Evolutionary conservation across 2,888 invertebrate genomes (phyloP).

Genomic region (Epirrhoe alternata): DNA sequence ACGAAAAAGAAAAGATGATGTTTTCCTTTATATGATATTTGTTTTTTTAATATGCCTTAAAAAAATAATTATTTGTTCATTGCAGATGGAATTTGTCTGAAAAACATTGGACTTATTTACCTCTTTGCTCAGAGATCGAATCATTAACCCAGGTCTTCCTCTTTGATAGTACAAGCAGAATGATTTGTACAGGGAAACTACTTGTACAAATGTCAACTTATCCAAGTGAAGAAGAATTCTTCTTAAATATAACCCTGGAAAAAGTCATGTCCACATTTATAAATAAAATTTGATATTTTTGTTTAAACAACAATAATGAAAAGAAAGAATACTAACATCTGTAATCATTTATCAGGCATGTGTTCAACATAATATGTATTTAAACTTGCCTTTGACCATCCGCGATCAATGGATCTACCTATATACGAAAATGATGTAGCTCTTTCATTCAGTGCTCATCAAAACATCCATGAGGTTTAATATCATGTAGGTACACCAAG

Average conservation of each 20-base stretch:
- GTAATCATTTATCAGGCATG: too few relatives aligned
- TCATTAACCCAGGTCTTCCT: slow-evolving; percentile 79
- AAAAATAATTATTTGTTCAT: background rate
- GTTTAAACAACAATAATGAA: too few relatives aligned
- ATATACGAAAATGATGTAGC: too few relatives aligned
- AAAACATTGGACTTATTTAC: slow-evolving; percentile 45
- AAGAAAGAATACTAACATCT: too few relatives aligned
- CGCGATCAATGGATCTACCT: too few relatives aligned
- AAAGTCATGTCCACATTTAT: slow-evolving; percentile 16
- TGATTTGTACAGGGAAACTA: slow-evolving; percentile 89
- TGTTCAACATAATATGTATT: background rate
- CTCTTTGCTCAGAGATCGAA: slow-evolving; percentile 80
- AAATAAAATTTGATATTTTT: too few relatives aligned
- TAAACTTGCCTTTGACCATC: too few relatives aligned
- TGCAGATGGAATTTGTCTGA: background rate
- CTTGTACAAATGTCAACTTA: slow-evolving; percentile 93
- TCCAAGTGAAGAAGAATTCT: slow-evolving; percentile 93
- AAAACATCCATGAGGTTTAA: too few relatives aligned
- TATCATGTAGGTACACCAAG: too few relatives aligned
- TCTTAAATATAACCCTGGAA: slow-evolving; percentile 92
- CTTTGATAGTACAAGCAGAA: slow-evolving; percentile 89
- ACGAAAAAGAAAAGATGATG: background rate
- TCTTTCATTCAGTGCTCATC: too few relatives aligned
- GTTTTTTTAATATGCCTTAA: background rate
- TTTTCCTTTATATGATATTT: too few relatives aligned